Evolutionary conservation across 2,797 vertebrate genomes (phyloP).

Genomic region (Chrysolophus pictus): DNA sequence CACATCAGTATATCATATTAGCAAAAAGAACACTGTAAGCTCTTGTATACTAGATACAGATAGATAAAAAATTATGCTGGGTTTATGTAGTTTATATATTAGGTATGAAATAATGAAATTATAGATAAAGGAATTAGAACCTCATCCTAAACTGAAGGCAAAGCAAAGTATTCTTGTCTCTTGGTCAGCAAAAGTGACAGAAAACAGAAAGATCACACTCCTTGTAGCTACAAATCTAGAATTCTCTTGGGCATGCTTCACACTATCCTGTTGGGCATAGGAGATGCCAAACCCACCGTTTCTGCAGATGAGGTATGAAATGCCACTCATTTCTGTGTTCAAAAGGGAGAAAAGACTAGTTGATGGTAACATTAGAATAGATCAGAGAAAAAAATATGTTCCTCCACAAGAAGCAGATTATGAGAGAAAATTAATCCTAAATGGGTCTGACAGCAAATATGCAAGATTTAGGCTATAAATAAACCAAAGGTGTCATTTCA

Average conservation of each 20-base stretch:
- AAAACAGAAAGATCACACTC: background rate
- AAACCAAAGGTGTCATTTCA: conserved; percentile 16
- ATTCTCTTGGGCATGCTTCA: background rate
- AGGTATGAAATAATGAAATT: background rate
- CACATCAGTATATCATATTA: background rate
- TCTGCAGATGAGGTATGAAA: background rate
- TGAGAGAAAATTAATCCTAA: background rate
- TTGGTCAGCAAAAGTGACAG: background rate
- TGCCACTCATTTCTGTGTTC: background rate
- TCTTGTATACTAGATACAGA: rapidly evolving
- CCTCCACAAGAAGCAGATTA: background rate
- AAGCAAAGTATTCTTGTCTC: background rate
- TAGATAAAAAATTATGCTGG: background rate
- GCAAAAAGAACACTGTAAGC: background rate
- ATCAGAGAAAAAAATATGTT: background rate
- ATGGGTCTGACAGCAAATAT: background rate
- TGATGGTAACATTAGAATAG: background rate
- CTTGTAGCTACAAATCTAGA: background rate
- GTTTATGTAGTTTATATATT: background rate
- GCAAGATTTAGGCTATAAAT: conserved; percentile 33
- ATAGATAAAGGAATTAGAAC: background rate
- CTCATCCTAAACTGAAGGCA: background rate
- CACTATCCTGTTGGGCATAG: background rate
- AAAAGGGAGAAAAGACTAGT: background rate
- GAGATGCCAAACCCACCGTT: background rate